Percentiles rank a stretch among this genome's conserved stretches.
Evolutionary conservation across 2,797 vertebrate genomes (phyloP).

Genomic region (Kryptopterus vitreolus): DNA sequence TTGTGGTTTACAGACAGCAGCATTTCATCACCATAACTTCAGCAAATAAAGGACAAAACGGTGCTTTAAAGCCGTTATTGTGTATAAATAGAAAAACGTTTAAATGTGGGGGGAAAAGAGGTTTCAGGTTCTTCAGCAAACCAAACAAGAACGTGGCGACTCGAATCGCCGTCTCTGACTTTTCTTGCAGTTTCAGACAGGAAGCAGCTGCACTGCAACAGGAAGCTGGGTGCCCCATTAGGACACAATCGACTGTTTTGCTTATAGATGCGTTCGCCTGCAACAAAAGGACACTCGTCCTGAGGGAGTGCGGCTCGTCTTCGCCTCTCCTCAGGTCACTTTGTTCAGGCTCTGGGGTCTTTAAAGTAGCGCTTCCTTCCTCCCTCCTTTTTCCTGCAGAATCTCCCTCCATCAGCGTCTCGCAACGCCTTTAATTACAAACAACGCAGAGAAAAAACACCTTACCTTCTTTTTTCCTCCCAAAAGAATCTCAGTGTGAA

Average conservation of each 20-base stretch:
- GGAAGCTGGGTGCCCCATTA: conserved; percentile 70
- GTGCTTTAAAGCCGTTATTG: neutral
- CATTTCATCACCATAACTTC: neutral
- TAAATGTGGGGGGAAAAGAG: neutral
- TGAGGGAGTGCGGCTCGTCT: conserved; percentile 68
- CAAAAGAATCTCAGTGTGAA: too few relatives aligned
- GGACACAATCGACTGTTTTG: conserved; percentile 72
- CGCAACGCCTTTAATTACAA: conserved; percentile 33
- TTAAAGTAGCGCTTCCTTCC: conserved; percentile 68
- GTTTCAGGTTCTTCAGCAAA: neutral
- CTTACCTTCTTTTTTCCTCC: neutral
- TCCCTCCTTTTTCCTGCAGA: conserved; percentile 47
- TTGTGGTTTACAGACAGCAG: neutral
- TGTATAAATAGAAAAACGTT: neutral
- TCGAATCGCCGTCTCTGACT: conserved; percentile 15
- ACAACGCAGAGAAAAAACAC: neutral
- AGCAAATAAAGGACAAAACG: neutral
- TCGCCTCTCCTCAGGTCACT: conserved; percentile 55
- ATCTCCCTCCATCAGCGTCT: conserved; percentile 49
- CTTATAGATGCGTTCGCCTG: conserved; percentile 58
- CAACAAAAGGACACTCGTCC: conserved; percentile 68
- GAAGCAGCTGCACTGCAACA: conserved; percentile 77
- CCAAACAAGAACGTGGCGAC: neutral
- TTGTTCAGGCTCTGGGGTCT: conserved; percentile 55
- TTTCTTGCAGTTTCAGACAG: conserved; percentile 71